These are phyloP conservation scores for Hydrochoerus hydrochaeris DNA, from an alignment of 2,113 vertebrate species.

Conservation along the genomic window DNA sequence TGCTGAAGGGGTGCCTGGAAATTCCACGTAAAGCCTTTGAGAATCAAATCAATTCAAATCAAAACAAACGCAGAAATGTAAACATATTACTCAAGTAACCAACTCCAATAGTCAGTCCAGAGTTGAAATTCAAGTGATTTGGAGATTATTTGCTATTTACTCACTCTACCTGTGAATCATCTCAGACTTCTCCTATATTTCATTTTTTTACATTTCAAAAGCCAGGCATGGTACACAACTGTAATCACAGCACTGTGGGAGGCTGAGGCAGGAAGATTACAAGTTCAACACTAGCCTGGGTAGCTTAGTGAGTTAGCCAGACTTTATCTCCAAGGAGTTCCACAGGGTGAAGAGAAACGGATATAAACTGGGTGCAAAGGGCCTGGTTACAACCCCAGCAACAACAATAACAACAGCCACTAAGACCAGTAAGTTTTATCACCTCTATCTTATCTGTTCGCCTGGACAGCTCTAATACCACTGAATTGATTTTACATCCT, in stretches of 20 bases:
- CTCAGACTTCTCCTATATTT: no score
- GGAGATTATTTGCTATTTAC: neutral
- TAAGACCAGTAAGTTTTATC: neutral
- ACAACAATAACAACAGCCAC: no score
- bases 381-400: neutral
- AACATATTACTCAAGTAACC: neutral
- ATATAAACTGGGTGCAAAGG: neutral
- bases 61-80: neutral
- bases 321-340: neutral
- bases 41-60: neutral
- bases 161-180: neutral
- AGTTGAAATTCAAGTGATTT: neutral
- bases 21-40: neutral
- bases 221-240: neutral
- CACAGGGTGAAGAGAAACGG: neutral
- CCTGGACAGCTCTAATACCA: neutral
- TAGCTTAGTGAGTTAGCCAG: neutral
- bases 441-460: neutral
- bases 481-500: neutral
- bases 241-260: neutral
- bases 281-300: neutral
- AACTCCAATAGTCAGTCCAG: neutral
- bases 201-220: neutral
- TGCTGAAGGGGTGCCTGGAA: neutral
- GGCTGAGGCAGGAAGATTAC: neutral